Percentiles rank a stretch among this genome's conserved stretches.
Evolutionary conservation across 2,888 invertebrate species (phyloP).

Genomic region (Agrochola macilenta): DNA sequence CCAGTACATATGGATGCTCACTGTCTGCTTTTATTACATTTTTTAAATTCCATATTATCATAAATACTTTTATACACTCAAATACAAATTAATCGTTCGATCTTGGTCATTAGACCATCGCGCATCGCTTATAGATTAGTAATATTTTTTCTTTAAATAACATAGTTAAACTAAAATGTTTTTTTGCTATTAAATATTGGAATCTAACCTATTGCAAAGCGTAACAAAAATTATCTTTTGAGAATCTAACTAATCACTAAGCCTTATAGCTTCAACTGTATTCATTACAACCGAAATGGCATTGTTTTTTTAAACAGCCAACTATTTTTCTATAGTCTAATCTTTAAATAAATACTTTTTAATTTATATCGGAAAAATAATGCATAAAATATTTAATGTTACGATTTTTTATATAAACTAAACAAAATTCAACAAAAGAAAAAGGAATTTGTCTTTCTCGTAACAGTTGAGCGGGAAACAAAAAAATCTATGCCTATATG

Average conservation of each 20-base stretch:
- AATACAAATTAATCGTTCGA: conserved; percentile 75
- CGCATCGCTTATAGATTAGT: conserved; percentile 69
- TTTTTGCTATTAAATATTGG: conserved; percentile 79
- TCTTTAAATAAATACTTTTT: conserved; percentile 64
- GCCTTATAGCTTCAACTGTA: conserved; percentile 78
- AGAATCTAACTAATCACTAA: conserved; percentile 88
- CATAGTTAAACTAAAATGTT: conserved; percentile 79
- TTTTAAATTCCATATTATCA: conserved; percentile 76
- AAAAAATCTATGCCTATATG: conserved; percentile 71
- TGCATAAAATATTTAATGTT: conserved; percentile 58
- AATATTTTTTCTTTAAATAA: conserved; percentile 70
- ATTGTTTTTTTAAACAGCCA: conserved; percentile 68
- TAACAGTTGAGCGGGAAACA: conserved; percentile 73
- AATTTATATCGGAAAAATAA: conserved; percentile 56
- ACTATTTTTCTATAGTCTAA: conserved; percentile 52
- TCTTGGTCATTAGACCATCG: conserved; percentile 65
- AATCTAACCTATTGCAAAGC: conserved; percentile 84
- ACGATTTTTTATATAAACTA: conserved; percentile 58
- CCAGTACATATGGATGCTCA: conserved; percentile 72
- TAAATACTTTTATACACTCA: conserved; percentile 79
- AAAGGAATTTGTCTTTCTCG: conserved; percentile 65
- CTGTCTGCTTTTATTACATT: conserved; percentile 78
- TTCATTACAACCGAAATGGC: conserved; percentile 78
- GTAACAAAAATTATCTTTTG: conserved; percentile 84
- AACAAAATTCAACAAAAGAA: conserved; percentile 64